Evolutionary conservation across 2,888 invertebrate genomes (phyloP).

Genomic region (Phragmatobia fuliginosa): DNA sequence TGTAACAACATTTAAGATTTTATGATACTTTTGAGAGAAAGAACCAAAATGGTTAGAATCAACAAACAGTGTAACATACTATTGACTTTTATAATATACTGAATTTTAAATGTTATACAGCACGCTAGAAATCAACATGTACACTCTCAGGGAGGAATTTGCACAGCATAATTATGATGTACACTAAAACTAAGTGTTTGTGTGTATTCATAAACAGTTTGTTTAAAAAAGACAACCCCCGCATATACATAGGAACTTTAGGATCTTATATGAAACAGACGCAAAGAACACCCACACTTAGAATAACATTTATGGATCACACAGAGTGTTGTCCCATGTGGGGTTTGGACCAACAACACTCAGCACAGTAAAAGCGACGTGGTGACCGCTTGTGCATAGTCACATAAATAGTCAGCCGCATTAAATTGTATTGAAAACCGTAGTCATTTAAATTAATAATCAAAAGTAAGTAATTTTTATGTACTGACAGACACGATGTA

Average conservation of each 20-base stretch:
- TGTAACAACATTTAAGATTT: neutral
- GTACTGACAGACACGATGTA: constrained; percentile 54
- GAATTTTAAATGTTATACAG: neutral
- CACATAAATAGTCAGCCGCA: too few relatives aligned
- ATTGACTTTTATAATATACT: neutral
- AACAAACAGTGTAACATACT: neutral
- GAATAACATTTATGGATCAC: too few relatives aligned
- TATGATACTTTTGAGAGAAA: neutral
- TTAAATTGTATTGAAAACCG: neutral
- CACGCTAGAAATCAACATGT: neutral
- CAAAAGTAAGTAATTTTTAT: constrained; percentile 12
- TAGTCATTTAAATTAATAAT: neutral
- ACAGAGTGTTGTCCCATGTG: too few relatives aligned
- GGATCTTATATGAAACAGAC: too few relatives aligned
- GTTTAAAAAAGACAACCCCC: too few relatives aligned
- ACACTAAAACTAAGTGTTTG: neutral
- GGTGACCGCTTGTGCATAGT: too few relatives aligned
- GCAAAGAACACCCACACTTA: too few relatives aligned
- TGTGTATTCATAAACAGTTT: too few relatives aligned
- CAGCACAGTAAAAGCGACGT: too few relatives aligned
- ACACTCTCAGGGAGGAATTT: neutral
- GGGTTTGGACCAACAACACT: too few relatives aligned
- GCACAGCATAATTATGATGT: neutral
- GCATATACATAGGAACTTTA: too few relatives aligned
- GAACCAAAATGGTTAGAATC: neutral